phyloP scores from a whole-genome alignment of 2,888 invertebrate genomes.

The Malachius bipustulatus region DNA sequence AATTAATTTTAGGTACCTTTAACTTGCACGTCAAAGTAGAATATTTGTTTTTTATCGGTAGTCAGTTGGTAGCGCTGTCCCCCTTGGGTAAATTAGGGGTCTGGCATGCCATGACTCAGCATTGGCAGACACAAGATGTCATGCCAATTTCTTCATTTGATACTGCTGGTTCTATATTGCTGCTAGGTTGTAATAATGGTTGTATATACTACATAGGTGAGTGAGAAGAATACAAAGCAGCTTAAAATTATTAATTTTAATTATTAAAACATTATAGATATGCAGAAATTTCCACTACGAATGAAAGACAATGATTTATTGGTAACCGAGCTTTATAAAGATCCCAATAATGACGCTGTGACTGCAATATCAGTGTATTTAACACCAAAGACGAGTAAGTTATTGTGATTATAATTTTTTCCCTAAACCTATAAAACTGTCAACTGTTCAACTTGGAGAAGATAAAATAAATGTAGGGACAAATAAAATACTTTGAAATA shows the following conservation, averaged over 20 bases:
- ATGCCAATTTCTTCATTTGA: constrained; percentile 93
- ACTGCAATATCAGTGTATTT: constrained; percentile 97
- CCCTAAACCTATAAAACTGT: no score
- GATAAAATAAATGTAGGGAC: no score
- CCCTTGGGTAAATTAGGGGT: constrained; percentile 90
- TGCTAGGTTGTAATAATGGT: constrained; percentile 92
- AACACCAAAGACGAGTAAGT: constrained; percentile 97
- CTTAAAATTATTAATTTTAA: constrained; percentile 13
- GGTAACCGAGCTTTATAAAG: constrained; percentile 91
- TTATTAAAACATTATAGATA: constrained; percentile 73
- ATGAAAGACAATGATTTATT: constrained; percentile 99
- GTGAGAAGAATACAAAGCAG: constrained; percentile 13
- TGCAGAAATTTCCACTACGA: constrained; percentile 97
- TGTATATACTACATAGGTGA: constrained; percentile 94
- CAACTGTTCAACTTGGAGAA: no score
- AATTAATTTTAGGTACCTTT: constrained; percentile 59
- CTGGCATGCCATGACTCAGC: constrained; percentile 99
- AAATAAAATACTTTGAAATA: constrained; percentile 1
- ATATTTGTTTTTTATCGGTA: constrained; percentile 94
- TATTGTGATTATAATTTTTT: no score
- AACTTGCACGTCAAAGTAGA: constrained; percentile 88
- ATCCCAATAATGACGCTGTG: constrained; percentile 89
- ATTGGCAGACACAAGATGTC: constrained; percentile 97
- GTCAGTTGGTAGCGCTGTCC: constrained; percentile 92
- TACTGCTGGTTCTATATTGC: constrained; percentile 89